Evolutionary conservation across 2,888 invertebrate genomes (phyloP), one percentile per base, ranked within the genome.

Genomic region (Acanthosoma haemorrhoidale): DNA sequence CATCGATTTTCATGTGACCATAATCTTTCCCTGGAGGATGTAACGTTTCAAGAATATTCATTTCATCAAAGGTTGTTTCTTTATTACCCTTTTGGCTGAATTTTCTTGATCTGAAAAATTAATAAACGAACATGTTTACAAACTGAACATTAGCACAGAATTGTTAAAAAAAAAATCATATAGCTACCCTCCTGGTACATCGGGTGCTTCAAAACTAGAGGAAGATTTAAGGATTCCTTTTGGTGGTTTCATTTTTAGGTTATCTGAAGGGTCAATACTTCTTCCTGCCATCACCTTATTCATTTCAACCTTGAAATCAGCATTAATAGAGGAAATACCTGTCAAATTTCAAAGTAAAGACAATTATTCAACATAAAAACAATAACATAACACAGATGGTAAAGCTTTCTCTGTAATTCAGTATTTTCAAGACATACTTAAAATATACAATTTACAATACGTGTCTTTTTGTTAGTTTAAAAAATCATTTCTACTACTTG

Each of bases 1-100:
- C 99, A 77, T 95, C 93, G 74, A 92, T 89, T 82, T 98, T 99
- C 96, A 98, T 98, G 79, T 96, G 96, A 8, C 99, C 99, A 81
- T 99, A 99, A 82, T 98, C 98, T 83, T 99, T 99, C 80, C 95
- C 95, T 21, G 92, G 85, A 43, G 99, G 99, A 83, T 99, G 99
- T 78, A 96, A 88, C 1, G 99, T 99, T 75, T 96, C 96, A 77
- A 98, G 86, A 75, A 99, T 98, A 82, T 99, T 99, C 88, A 96
- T 93, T 83, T 99, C 99, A 81, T 99, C 99, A 84, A 94, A 96
- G 84, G 94, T 91, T 78, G 94, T 86, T 76, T 85, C 84, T 77
- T 86, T 85, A 13, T 36, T 75, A 72, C 67, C 66, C 25, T 6
- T 66, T 2, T 57, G n/a, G 73, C 69, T 75, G n/a, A n/a, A n/a